Base-by-base conservation (phyloP, 2,888 invertebrate genomes). In the Hyles lineata region DNA sequence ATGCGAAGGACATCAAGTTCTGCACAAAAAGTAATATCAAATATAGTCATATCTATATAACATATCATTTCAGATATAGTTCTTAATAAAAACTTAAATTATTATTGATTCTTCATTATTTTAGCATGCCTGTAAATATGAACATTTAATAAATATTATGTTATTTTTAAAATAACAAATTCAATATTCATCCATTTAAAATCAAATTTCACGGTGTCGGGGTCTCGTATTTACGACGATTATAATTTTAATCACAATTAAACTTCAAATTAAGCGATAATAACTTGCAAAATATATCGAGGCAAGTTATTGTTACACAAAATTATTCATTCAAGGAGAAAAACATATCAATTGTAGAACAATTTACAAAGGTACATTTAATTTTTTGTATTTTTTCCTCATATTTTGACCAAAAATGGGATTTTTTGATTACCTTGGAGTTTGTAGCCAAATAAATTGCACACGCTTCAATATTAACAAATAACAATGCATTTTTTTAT, bases 241-340 rank as follows among this genome's bases (percentile, higher is more conserved):
- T 55, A 55, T n/a, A 55, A 55, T 55, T 55, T 55, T n/a, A 55
- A 55, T 55, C n/a, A 55, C 55, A 55, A 55, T 55, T 19, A 52
- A 52, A 55, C n/a, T 1, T n/a, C 19, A 55, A 55, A 55, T 55
- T 55, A 55, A n/a, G 19, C 19, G 29, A 29, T 29, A 29, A 29
- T 29, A 29, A 29, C 3, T 29, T n/a, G 55, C 55, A 19, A 55
- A 55, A 55, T 55, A 55, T 55, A 55, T 55, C 55, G 55, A 55
- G 55, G 55, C 55, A 55, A 55, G 19, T 55, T 55, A 55, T 55
- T 55, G 55, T 55, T 55, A 55, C 55, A 6, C 55, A 55, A 55
- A 55, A 55, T 55, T 55, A 55, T n/a, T 2, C n/a, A 55, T 55
- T 55, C 55, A 55, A 55, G 55, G 55, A 55, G n/a, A 55, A 55